Conservation (phyloP, 1,140 invertebrate genomes). For the Episyrphus balteatus region DNA sequence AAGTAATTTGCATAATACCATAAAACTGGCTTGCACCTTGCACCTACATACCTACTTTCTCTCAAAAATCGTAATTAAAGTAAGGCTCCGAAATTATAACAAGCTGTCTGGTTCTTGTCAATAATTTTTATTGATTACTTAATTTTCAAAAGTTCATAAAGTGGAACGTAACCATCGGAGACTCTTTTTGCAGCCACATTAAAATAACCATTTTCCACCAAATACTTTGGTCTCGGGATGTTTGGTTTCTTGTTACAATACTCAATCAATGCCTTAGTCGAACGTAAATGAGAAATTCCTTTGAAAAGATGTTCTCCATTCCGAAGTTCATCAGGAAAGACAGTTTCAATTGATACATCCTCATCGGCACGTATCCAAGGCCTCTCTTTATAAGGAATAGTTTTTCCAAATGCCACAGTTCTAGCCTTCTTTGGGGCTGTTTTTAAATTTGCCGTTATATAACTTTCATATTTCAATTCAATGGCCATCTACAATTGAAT, state of each 20-base stretch:
- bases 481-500: conserved; percentile 31
- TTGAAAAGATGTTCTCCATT: conserved; percentile 29
- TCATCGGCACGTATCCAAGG: conserved; percentile 20
- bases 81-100: too few species aligned
- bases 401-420: conserved; percentile 28
- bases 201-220: conserved; percentile 21
- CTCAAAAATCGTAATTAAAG: too few species aligned
- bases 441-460: conserved; percentile 20
- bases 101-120: too few species aligned
- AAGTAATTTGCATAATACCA: too few species aligned
- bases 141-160: conserved; percentile 21
- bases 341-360: conserved; percentile 20
- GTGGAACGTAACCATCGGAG: conserved; percentile 17
- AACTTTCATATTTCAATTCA: conserved; percentile 29
- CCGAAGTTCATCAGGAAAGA: conserved; percentile 27
- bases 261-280: conserved; percentile 22
- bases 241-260: conserved; percentile 23
- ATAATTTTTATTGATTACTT: conserved; percentile 5
- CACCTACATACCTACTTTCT: too few species aligned
- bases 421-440: conserved; percentile 13
- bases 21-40: too few species aligned
- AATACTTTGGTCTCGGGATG: conserved; percentile 19
- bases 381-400: conserved; percentile 23
- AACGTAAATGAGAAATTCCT: conserved; percentile 29
- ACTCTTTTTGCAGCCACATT: conserved; percentile 12